These are phyloP conservation scores for Hyposoter dolosus DNA, from an alignment of 2,888 invertebrate genomes.

Conservation along the genomic window DNA sequence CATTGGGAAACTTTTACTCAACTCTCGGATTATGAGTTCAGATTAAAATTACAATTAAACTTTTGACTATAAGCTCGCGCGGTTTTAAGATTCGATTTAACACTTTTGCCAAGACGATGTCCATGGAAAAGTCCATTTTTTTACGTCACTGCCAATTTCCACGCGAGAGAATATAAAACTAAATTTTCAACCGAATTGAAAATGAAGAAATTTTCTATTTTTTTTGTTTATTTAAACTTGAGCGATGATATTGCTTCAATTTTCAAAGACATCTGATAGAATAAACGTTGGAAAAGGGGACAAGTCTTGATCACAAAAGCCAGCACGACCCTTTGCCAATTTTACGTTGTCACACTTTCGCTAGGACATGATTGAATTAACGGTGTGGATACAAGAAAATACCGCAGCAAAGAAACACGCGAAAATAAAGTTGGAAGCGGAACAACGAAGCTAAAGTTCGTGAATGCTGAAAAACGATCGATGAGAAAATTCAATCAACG, in stretches of 20 bases:
- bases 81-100: not conserved
- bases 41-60: not conserved
- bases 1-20: not conserved
- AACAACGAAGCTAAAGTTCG: slow-evolving; percentile 31
- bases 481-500: slow-evolving; percentile 64
- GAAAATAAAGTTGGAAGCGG: slow-evolving; percentile 10
- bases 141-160: not conserved
- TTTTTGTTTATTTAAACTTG: too few relatives aligned
- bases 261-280: not conserved
- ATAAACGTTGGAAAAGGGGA: not conserved
- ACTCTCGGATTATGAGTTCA: not conserved
- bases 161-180: not conserved
- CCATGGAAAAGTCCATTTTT: not conserved
- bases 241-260: not conserved
- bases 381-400: slow-evolving; percentile 39
- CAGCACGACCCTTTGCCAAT: not conserved
- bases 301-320: slow-evolving; percentile 17
- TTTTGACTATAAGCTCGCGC: not conserved
- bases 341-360: slow-evolving; percentile 6
- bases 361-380: slow-evolving; percentile 17
- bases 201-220: not conserved
- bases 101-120: not conserved
- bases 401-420: slow-evolving; percentile 7
- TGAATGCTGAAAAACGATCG: slow-evolving; percentile 36
- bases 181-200: not conserved